Evolutionary conservation across 2,797 vertebrate genomes (phyloP).

Genomic region (Phoxinus dragarum): DNA sequence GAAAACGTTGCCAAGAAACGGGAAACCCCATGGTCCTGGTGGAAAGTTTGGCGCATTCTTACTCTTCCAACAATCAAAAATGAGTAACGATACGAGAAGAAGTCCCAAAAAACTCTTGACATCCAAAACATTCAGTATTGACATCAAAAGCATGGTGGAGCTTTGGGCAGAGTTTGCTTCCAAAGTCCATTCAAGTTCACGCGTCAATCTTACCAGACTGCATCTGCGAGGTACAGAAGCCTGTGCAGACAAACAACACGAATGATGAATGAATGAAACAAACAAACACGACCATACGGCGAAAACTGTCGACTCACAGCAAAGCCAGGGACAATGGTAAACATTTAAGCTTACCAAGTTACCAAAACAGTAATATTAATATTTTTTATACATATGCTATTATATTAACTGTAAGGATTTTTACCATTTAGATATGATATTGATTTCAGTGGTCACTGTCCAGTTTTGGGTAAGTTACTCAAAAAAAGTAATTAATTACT

Average conservation of each 20-base stretch:
- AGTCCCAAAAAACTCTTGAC: constrained; percentile 29
- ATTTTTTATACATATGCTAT: too few relatives aligned
- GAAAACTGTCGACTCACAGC: background rate
- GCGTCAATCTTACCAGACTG: background rate
- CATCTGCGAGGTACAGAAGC: background rate
- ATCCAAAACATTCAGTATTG: constrained; percentile 38
- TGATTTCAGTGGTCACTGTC: background rate
- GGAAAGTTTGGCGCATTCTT: constrained; percentile 41
- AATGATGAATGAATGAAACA: too few relatives aligned
- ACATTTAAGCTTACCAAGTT: background rate
- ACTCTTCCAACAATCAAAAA: constrained; percentile 37
- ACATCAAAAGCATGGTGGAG: constrained; percentile 36
- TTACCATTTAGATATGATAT: too few relatives aligned
- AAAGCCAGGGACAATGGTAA: background rate
- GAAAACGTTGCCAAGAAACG: constrained; percentile 49
- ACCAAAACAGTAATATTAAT: too few relatives aligned
- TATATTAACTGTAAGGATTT: too few relatives aligned
- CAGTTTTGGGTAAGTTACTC: background rate
- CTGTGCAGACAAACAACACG: background rate
- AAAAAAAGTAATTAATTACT: too few relatives aligned
- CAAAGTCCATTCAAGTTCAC: constrained; percentile 10
- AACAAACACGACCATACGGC: too few relatives aligned
- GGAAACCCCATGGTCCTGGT: constrained; percentile 51
- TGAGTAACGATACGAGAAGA: constrained; percentile 38
- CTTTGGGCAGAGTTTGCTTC: background rate